Percentiles rank a stretch among this genome's conserved stretches.
Conservation (phyloP, 2,888 invertebrate genomes). For the Sialis lutaria region DNA sequence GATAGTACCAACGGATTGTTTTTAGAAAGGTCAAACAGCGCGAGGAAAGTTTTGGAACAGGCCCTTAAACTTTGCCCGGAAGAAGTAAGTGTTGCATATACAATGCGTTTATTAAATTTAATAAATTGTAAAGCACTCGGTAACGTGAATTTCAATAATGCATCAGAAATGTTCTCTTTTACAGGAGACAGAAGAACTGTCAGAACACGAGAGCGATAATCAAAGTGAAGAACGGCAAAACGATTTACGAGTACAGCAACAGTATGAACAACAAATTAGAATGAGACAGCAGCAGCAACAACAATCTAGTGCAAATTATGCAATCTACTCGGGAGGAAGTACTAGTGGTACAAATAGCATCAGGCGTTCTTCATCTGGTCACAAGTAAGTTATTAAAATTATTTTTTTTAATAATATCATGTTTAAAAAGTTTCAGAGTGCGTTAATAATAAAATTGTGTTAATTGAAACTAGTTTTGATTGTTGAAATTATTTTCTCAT, state of each 20-base stretch:
- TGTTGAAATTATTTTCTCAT: no score
- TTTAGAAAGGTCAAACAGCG: slow-evolving; percentile 85
- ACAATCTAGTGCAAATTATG: slow-evolving; percentile 8
- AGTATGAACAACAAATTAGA: not conserved
- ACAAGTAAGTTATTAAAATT: no score
- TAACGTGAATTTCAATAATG: no score
- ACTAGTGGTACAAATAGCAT: not conserved
- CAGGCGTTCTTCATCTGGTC: no score
- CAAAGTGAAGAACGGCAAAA: slow-evolving; percentile 3
- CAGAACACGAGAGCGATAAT: slow-evolving; percentile 6
- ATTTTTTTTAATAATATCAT: no score
- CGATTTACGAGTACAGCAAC: not conserved
- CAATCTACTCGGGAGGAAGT: slow-evolving; percentile 5
- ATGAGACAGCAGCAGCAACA: slow-evolving; percentile 7
- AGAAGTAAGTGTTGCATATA: slow-evolving; percentile 24
- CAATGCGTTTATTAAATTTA: no score
- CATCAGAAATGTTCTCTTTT: no score
- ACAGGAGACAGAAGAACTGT: slow-evolving; percentile 4
- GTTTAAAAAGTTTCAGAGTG: no score
- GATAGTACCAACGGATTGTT: slow-evolving; percentile 91
- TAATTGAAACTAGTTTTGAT: no score
- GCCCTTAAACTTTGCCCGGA: slow-evolving; percentile 61
- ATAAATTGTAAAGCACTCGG: no score
- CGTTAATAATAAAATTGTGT: no score
- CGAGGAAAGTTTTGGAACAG: slow-evolving; percentile 68